Evolutionary conservation across 1,140 invertebrate species (phyloP).

Genomic region (Doryteuthis pealeii): DNA sequence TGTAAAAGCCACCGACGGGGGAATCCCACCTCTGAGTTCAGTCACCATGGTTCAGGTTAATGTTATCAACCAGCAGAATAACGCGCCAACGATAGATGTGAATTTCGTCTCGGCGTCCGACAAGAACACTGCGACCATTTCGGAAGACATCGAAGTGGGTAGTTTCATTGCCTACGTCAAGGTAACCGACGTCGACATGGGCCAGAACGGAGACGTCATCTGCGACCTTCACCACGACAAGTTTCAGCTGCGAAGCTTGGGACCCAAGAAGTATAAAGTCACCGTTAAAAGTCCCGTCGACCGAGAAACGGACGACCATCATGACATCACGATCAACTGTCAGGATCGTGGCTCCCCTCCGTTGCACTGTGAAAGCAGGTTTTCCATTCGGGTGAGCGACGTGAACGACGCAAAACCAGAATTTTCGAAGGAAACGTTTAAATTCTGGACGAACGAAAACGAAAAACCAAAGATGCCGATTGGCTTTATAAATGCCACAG

Average conservation of each 20-base stretch:
- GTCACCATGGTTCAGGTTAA: no score
- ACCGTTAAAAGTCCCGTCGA: slow-evolving; percentile 89
- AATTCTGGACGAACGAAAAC: no score
- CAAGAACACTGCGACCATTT: slow-evolving; percentile 34
- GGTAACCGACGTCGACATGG: slow-evolving; percentile 44
- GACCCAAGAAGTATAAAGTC: slow-evolving; percentile 37
- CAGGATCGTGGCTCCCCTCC: slow-evolving; percentile 90
- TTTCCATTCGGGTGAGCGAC: slow-evolving; percentile 88
- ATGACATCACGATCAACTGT: slow-evolving; percentile 89
- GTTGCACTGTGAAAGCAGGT: slow-evolving; percentile 76
- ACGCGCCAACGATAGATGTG: no score
- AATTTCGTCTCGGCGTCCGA: slow-evolving; percentile 1
- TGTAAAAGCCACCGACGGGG: no score
- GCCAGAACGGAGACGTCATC: slow-evolving; percentile 30
- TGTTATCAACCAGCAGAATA: no score
- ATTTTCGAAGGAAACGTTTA: slow-evolving; percentile 74
- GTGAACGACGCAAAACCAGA: slow-evolving; percentile 94
- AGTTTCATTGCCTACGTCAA: slow-evolving; percentile 42
- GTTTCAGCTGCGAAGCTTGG: slow-evolving; percentile 36
- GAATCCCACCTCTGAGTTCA: no score
- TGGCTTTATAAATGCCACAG: no score
- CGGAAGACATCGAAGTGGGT: slow-evolving; percentile 23
- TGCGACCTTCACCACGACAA: slow-evolving; percentile 16
- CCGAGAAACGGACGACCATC: slow-evolving; percentile 78
- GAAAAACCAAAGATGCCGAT: no score